Evolutionary conservation across 2,113 vertebrate genomes (phyloP).

Genomic region (Pogonocichla stellata): DNA sequence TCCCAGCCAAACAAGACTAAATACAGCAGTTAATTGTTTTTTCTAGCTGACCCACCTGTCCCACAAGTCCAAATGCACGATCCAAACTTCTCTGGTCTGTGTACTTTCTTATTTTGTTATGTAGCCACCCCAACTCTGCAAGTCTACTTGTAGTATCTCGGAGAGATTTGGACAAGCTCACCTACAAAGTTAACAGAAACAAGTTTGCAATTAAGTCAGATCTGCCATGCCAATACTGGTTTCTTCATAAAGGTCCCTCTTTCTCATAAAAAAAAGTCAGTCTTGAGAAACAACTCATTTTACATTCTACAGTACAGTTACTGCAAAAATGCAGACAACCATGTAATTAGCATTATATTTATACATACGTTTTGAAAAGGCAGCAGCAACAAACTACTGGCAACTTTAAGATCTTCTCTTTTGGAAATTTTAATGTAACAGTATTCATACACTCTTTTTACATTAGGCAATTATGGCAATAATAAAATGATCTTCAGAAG

Average conservation of each 20-base stretch:
- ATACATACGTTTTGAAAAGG: background rate
- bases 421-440: background rate
- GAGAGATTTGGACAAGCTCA: constrained; percentile 87
- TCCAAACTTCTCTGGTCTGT: constrained; percentile 93
- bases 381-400: background rate
- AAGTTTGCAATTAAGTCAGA: background rate
- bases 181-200: constrained; percentile 71
- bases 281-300: background rate
- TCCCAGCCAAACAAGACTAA: background rate
- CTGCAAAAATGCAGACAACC: background rate
- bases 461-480: background rate
- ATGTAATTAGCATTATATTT: background rate
- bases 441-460: background rate
- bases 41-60: constrained; percentile 82
- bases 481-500: background rate
- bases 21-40: background rate
- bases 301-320: background rate
- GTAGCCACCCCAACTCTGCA: constrained; percentile 94
- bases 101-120: constrained; percentile 96
- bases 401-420: background rate
- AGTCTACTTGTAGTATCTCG: constrained; percentile 88
- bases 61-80: constrained; percentile 93
- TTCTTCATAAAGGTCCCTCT: background rate
- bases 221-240: background rate
- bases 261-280: background rate